phyloP scores from a whole-genome alignment of 1,140 invertebrate species.

The Bombus breviceps region DNA sequence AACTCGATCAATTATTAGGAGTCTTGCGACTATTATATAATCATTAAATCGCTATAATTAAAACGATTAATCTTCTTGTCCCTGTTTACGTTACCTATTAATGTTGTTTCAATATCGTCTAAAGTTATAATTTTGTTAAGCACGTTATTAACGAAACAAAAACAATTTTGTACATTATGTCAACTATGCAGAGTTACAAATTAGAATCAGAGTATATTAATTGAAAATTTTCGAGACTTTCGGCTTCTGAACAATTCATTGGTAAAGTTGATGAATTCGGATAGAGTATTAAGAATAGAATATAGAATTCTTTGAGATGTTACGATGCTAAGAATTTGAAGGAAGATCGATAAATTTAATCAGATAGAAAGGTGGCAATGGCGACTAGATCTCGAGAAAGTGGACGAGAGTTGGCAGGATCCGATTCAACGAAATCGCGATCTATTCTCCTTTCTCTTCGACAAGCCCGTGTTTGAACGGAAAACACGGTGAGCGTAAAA shows the following conservation, averaged over 20 bases:
- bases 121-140: no score
- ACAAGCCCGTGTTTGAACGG: slow-evolving; percentile 27
- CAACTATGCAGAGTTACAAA: neutral
- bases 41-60: no score
- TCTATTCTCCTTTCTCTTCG: slow-evolving; percentile 20
- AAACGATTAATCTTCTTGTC: no score
- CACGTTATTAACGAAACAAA: no score
- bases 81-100: no score
- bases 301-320: neutral
- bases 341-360: neutral
- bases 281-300: neutral
- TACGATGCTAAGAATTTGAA: no score
- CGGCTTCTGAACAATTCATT: fast-evolving
- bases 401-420: neutral
- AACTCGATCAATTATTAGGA: neutral
- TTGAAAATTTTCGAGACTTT: neutral
- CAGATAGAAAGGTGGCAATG: neutral
- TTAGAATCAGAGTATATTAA: neutral
- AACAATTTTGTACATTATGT: no score
- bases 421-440: slow-evolving; percentile 45
- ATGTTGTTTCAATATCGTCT: no score
- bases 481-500: slow-evolving; percentile 44
- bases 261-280: neutral
- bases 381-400: neutral
- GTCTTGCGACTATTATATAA: neutral